Conservation (phyloP, 2,797 vertebrate genomes). For the Alauda arvensis region DNA sequence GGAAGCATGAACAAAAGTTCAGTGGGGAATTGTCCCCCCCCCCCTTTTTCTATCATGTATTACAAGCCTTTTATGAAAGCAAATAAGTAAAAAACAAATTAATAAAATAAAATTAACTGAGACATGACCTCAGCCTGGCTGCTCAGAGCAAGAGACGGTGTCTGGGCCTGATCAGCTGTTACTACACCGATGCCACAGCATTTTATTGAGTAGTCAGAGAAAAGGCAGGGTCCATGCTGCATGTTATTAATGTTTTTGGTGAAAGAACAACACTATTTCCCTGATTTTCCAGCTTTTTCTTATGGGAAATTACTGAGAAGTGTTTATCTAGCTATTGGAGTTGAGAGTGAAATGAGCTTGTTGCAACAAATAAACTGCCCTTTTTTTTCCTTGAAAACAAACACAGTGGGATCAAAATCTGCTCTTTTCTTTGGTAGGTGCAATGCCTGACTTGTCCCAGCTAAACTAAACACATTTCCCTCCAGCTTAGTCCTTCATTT, state of each 20-base stretch:
- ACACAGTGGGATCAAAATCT: not conserved
- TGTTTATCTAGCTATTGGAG: not conserved
- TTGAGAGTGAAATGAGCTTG: rapidly evolving
- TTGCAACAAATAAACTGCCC: not conserved
- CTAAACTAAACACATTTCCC: not conserved
- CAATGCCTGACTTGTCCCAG: not conserved
- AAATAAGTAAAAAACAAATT: not conserved
- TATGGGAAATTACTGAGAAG: not conserved
- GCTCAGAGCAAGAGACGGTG: rapidly evolving
- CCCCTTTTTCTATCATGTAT: rapidly evolving
- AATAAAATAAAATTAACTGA: not conserved
- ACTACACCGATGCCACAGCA: not conserved
- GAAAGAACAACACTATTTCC: not conserved
- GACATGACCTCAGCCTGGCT: not conserved
- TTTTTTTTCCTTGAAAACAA: not conserved
- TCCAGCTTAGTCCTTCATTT: not conserved
- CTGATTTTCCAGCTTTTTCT: not conserved
- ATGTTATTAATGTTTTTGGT: not conserved
- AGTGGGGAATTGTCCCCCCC: not conserved
- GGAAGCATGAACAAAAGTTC: not conserved
- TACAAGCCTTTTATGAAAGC: not conserved
- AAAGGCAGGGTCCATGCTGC: not conserved
- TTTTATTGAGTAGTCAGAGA: not conserved
- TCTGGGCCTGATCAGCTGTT: not conserved
- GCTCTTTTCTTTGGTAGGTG: not conserved